Evolutionary conservation across 2,113 vertebrate species (phyloP), one percentile per base, ranked within the genome.

Genomic region (Elgaria multicarinata): DNA sequence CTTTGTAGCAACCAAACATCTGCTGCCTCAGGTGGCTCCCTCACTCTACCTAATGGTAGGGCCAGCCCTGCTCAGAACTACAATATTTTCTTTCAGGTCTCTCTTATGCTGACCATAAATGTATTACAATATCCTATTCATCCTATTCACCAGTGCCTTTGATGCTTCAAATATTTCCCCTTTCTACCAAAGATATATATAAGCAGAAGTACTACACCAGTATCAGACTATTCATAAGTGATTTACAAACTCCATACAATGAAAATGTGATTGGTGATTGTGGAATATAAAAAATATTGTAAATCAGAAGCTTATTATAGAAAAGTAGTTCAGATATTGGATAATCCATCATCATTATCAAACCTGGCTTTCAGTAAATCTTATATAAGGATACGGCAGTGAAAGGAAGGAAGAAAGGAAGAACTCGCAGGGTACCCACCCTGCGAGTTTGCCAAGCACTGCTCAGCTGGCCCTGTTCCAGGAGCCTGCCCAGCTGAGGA

Each of bases 121-220:
- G 95, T 95, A 93, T 96, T 95, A 96, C 93, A 97, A 96, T 96
- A 96, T 91, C 78, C 90, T 96, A 96, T 95, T 93, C 95, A 91
- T 90, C 92, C 91, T 97, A 96, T 96, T 96, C 94, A 96, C 95
- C 94, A 96, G 92, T 62, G 83, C 93, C 87, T 97, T 96, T 96
- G 94, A 96, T 96, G 94, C 92, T 95, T 96, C 96, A 97, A 97
- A 97, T 95, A 96, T 91, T 94, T 95, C 95, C 95, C 94, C 79
- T 96, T 97, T 89, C 87, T 96, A 96, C 87, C 94, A 97, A 92
- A 92, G 90, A 66, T 94, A 95, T 96, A 96, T 94, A 95, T 94
- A 94, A 94, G 46, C 85, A 83, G 91, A 74, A 93, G 87, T 87
- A 44, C 94, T 93, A 83, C 94, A 80, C 83, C 91, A 88, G 88